phyloP scores from a whole-genome alignment of 1,140 invertebrate genomes.

The Monochamus saltuarius region DNA sequence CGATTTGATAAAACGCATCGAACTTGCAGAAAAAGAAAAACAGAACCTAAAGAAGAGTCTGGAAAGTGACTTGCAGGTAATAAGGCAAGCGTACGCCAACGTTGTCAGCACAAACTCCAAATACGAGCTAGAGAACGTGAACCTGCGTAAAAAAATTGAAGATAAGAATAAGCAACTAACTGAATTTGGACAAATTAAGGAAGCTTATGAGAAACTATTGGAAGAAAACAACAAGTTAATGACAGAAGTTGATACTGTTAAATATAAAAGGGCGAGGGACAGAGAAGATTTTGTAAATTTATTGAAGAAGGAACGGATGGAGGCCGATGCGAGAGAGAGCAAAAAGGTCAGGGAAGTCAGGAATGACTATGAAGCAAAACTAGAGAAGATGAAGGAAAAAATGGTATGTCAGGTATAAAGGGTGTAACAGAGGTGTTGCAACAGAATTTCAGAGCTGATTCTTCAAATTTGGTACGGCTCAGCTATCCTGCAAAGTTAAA shows the following conservation, averaged over 20 bases:
- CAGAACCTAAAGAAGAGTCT: conserved; percentile 11
- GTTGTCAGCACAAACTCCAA: conserved; percentile 42
- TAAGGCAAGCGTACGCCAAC: conserved; percentile 40
- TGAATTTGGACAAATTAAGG: conserved; percentile 36
- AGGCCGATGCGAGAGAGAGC: conserved; percentile 26
- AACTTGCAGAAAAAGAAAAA: conserved; percentile 28
- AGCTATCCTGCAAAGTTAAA: no score
- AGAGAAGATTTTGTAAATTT: conserved; percentile 43
- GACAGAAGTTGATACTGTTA: conserved; percentile 46
- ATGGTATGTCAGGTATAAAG: conserved; percentile 70
- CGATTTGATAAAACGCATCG: conserved; percentile 27
- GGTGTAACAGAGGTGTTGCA: no score
- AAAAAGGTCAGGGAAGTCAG: conserved; percentile 55
- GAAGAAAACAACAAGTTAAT: conserved; percentile 47
- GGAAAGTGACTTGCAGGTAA: conserved; percentile 33
- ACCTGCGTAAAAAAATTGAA: conserved; percentile 39
- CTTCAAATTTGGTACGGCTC: no score
- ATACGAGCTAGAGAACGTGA: conserved; percentile 41
- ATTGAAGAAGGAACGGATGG: conserved; percentile 40
- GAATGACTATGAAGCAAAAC: conserved; percentile 64
- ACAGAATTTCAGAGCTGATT: no score
- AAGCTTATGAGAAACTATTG: conserved; percentile 47
- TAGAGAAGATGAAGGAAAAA: conserved; percentile 68
- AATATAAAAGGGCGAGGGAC: conserved; percentile 45
- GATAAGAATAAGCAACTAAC: conserved; percentile 38